Percentiles rank a stretch among this genome's conserved stretches.
phyloP scores from a whole-genome alignment of 2,797 vertebrate species.

The Uromys caudimaculatus region DNA sequence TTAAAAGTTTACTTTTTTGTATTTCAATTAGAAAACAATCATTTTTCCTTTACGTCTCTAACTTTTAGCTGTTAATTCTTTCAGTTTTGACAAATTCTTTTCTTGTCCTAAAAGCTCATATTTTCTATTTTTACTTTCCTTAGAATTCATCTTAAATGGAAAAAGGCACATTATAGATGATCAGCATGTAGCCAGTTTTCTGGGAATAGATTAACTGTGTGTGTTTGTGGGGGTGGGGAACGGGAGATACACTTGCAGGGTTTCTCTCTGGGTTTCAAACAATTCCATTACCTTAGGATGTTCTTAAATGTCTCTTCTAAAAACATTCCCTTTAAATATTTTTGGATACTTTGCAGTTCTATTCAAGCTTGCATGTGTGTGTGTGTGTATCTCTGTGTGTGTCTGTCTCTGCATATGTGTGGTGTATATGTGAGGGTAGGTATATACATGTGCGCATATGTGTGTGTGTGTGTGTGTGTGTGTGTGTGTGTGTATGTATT shows the following conservation, averaged over 20 bases:
- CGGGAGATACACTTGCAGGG: background rate
- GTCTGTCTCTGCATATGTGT: background rate
- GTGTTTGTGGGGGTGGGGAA: background rate
- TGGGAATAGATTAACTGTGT: background rate
- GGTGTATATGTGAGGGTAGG: background rate
- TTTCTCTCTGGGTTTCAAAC: slow-evolving; percentile 52
- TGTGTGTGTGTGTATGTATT: background rate
- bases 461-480: background rate
- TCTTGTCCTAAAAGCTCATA: background rate
- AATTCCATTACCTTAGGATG: slow-evolving; percentile 52
- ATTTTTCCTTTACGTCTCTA: slow-evolving; percentile 5
- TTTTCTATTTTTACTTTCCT: background rate
- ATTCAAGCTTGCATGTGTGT: background rate
- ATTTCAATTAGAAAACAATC: slow-evolving; percentile 46
- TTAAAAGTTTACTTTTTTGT: slow-evolving; percentile 36
- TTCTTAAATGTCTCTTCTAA: slow-evolving; percentile 45
- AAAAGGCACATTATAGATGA: slow-evolving; percentile 13
- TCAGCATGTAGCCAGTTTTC: slow-evolving; percentile 32
- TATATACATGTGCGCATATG: background rate
- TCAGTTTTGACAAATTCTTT: slow-evolving; percentile 44
- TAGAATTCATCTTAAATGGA: slow-evolving; percentile 45
- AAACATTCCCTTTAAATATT: slow-evolving; percentile 64
- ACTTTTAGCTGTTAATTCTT: slow-evolving; percentile 43
- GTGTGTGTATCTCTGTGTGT: no score
- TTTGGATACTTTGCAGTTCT: slow-evolving; percentile 58